Conservation (phyloP, 2,113 vertebrate genomes). For the Podocnemis expansa region DNA sequence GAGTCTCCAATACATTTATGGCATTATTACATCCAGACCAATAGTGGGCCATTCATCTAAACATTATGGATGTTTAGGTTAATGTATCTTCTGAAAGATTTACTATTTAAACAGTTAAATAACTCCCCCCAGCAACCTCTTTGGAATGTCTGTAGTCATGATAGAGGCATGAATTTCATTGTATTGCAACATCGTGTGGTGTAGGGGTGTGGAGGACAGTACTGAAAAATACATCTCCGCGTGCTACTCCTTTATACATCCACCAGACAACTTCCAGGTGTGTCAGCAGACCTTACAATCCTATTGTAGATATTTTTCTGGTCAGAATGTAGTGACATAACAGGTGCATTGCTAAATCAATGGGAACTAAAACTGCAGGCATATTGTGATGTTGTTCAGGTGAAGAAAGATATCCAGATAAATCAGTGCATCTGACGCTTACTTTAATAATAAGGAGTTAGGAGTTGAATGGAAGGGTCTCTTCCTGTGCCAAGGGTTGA, state of each 20-base stretch:
- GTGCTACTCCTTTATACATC: not conserved
- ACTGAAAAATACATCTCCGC: not conserved
- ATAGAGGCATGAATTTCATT: not conserved
- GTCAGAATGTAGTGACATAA: constrained; percentile 32
- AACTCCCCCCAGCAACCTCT: not conserved
- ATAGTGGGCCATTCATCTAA: not conserved
- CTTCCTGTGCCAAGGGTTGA: not conserved
- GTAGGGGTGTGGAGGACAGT: not conserved
- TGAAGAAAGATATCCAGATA: constrained; percentile 59
- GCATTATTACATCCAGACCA: not conserved
- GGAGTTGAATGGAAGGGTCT: not conserved
- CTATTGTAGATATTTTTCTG: not conserved
- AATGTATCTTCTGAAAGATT: not conserved
- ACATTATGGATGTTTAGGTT: not conserved
- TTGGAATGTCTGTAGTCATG: not conserved
- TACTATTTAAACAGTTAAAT: not conserved
- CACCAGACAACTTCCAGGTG: not conserved
- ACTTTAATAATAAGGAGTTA: constrained; percentile 62
- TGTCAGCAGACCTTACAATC: constrained; percentile 22
- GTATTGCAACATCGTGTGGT: not conserved
- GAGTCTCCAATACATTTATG: not conserved
- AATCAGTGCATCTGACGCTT: constrained; percentile 51
- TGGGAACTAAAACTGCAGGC: constrained; percentile 54
- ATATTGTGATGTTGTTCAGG: constrained; percentile 17
- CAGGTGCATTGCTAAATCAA: constrained; percentile 45